These are phyloP conservation scores for Spinus pinus DNA, from an alignment of 2,797 vertebrate species.

Conservation along the genomic window DNA sequence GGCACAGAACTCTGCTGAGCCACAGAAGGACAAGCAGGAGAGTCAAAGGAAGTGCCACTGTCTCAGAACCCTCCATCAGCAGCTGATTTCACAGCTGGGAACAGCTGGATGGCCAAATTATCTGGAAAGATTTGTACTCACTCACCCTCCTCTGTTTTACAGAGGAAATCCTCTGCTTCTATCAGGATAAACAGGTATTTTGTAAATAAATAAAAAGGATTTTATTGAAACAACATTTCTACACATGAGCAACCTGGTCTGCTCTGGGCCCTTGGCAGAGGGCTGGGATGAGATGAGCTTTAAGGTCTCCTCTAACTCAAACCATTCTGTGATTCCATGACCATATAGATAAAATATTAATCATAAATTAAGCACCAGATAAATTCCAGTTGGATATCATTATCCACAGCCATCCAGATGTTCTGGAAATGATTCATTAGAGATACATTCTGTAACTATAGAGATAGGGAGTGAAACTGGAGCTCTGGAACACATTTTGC, in stretches of 20 bases:
- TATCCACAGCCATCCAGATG: constrained; percentile 13
- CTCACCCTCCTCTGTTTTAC: neutral
- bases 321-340: neutral
- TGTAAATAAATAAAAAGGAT: neutral
- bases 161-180: neutral
- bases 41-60: neutral
- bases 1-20: neutral
- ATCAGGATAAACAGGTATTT: neutral
- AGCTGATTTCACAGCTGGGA: neutral
- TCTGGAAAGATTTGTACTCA: neutral
- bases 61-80: neutral
- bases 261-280: neutral
- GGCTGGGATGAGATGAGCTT: neutral
- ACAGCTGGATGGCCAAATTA: neutral
- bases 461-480: neutral
- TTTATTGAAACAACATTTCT: neutral
- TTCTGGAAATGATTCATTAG: constrained; percentile 18
- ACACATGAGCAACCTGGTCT: neutral
- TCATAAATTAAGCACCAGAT: neutral
- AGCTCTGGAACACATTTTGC: neutral
- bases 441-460: neutral
- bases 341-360: neutral
- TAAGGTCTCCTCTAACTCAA: neutral
- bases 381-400: neutral
- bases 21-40: neutral